Percentiles rank a stretch among this genome's conserved stretches.
phyloP scores from a whole-genome alignment of 2,888 invertebrate genomes.

The Nycteola revayana region DNA sequence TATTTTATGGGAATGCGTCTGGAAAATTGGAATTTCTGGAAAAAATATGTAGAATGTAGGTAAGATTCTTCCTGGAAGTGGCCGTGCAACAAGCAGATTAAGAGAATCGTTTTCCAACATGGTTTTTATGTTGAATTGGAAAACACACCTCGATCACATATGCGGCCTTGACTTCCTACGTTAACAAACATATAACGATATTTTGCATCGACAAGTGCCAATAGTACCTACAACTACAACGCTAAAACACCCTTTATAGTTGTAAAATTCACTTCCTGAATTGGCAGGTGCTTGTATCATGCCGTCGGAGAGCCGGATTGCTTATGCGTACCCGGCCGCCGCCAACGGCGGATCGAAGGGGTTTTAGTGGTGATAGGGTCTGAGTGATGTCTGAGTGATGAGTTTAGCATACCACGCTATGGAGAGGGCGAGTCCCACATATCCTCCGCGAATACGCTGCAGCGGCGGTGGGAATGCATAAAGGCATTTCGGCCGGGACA shows the following conservation, averaged over 20 bases:
- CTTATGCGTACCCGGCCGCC: too few relatives aligned
- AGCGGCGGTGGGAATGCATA: too few relatives aligned
- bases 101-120: conserved; percentile 11
- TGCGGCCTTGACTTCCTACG: conserved; percentile 15
- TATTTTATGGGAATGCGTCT: conserved; percentile 16
- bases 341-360: too few relatives aligned
- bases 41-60: conserved; percentile 13
- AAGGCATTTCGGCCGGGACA: too few relatives aligned
- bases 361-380: too few relatives aligned
- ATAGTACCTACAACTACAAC: conserved; percentile 34
- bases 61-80: conserved; percentile 3
- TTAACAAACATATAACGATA: conserved; percentile 12
- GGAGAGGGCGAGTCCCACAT: conserved; percentile 15
- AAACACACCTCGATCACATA: conserved; percentile 16
- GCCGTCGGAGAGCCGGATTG: too few relatives aligned
- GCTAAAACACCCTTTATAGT: conserved; percentile 44
- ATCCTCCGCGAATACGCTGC: too few relatives aligned
- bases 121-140: conserved; percentile 13
- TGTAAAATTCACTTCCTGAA: conserved; percentile 29
- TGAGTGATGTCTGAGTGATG: conserved; percentile 13
- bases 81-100: conserved; percentile 3
- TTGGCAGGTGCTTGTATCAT: conserved; percentile 14
- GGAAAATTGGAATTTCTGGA: too few relatives aligned
- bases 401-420: too few relatives aligned
- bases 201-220: conserved; percentile 19